Base-by-base conservation (phyloP, 2,797 vertebrate species). In the Crocodylus rhombifer region DNA sequence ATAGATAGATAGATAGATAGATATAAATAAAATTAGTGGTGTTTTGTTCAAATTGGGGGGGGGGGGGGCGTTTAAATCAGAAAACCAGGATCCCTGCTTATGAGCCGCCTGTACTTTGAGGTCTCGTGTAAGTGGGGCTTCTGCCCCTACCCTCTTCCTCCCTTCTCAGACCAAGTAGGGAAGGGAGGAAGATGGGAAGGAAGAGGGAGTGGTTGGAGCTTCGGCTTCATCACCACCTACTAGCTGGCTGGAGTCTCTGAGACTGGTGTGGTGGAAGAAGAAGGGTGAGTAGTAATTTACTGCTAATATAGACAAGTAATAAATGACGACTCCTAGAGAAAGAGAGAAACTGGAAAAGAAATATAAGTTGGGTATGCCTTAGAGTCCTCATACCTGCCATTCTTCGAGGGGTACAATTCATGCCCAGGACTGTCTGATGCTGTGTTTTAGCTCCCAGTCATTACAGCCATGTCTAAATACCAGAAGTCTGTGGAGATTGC, bases 381-480 rank as follows among this genome's bases (percentile, higher is more conserved):
- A 76, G 15, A 0, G 0, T 55, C 20, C 0, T 0, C 18, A 20
- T 6, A 2, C 16, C 81, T 65, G 61, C 55, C 76, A 33, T 33
- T 79, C n/a, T 63, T 64, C n/a, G 5, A 61, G 42, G 62, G 62
- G 2, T 85, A 67, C 25, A 0, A 0, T 63, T 73, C 51, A 18
- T 28, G 64, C 5, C 1, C 60, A 75, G 60, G 55, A 28, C 56
- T 42, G 33, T 25, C 4, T 63, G 74, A 33, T 0, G 0, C 23
- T 1, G 1, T 67, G 42, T n/a, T 18, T 4, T 15, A 30, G 61
- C 51, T 13, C 74, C 6, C 1, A 1, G 80, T 62, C 51, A 33
- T 71, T 76, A 77, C 51, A 62, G 36, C 36, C 12, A 7, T 33
- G 1, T 33, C 10, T 36, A 61, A 67, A 26, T 30, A 51, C 13